Evolutionary conservation across 2,888 invertebrate species (phyloP).

Genomic region (Tanytarsus gracilentus): DNA sequence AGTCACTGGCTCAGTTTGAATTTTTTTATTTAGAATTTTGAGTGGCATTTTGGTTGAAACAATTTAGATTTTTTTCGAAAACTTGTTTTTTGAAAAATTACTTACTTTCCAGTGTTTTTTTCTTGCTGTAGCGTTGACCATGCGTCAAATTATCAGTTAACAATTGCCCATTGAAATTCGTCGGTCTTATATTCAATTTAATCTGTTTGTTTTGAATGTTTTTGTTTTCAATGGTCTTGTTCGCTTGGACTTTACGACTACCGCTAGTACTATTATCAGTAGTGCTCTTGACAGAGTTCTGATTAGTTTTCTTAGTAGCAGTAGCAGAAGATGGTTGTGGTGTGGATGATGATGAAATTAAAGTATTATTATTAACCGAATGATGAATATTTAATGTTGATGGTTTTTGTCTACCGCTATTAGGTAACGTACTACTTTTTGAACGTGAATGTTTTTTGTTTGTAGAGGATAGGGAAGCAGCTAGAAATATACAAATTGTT

Average conservation of each 20-base stretch:
- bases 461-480: constrained; percentile 66
- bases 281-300: background rate
- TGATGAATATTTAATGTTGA: constrained; percentile 31
- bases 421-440: constrained; percentile 54
- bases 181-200: constrained; percentile 28
- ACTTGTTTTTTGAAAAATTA: constrained; percentile 28
- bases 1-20: constrained; percentile 3
- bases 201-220: constrained; percentile 29
- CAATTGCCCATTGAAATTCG: constrained; percentile 29
- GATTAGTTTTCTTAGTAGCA: background rate
- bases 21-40: constrained; percentile 5
- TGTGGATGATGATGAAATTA: constrained; percentile 29
- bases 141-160: constrained; percentile 27
- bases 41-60: constrained; percentile 1
- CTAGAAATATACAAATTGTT: constrained; percentile 49
- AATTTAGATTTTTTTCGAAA: background rate
- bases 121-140: constrained; percentile 29
- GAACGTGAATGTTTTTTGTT: constrained; percentile 53
- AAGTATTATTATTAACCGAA: constrained; percentile 29
- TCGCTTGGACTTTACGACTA: constrained; percentile 20
- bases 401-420: constrained; percentile 41
- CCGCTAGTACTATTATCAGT: background rate
- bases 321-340: constrained; percentile 15
- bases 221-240: constrained; percentile 29
- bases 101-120: constrained; percentile 29